Percentiles rank a stretch among this genome's conserved stretches.
These are phyloP conservation scores for Pterophyllum scalare DNA, from an alignment of 2,113 vertebrate species.

Conservation along the genomic window DNA sequence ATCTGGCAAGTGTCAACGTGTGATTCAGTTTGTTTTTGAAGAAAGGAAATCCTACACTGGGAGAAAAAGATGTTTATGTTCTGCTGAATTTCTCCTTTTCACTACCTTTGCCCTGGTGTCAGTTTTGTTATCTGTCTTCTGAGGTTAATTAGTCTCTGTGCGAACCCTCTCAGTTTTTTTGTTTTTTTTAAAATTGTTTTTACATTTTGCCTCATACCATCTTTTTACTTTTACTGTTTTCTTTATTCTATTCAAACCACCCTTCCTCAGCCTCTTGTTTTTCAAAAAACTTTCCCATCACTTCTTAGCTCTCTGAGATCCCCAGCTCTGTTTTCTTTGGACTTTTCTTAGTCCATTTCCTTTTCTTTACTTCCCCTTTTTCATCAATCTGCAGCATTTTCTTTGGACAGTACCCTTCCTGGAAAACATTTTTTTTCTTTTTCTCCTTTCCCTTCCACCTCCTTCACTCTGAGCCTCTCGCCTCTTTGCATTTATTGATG, in stretches of 20 bases:
- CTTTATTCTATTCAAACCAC: not conserved
- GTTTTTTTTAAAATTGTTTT: not conserved
- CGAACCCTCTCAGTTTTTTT: not conserved
- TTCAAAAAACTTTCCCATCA: slow-evolving; percentile 26
- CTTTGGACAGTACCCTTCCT: slow-evolving; percentile 45
- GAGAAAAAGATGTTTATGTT: not conserved
- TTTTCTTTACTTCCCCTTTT: slow-evolving; percentile 22
- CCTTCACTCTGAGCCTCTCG: not conserved
- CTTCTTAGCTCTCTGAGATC: not conserved
- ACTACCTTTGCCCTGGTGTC: not conserved
- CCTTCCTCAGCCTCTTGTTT: not conserved
- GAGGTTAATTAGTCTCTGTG: not conserved
- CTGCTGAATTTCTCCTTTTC: not conserved
- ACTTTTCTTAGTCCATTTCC: slow-evolving; percentile 11
- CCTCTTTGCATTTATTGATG: slow-evolving; percentile 6
- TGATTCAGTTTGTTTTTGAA: not conserved
- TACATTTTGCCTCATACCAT: not conserved
- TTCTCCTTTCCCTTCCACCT: not conserved
- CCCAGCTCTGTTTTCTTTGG: slow-evolving; percentile 60
- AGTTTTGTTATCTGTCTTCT: not conserved
- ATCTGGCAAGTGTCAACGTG: not conserved
- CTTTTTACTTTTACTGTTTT: not conserved
- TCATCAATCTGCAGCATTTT: slow-evolving; percentile 57
- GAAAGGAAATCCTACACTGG: not conserved
- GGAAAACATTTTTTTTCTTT: slow-evolving; percentile 34